Evolutionary conservation across 2,113 vertebrate genomes (phyloP), one percentile per base, ranked within the genome.

Genomic region (Morone chrysops): DNA sequence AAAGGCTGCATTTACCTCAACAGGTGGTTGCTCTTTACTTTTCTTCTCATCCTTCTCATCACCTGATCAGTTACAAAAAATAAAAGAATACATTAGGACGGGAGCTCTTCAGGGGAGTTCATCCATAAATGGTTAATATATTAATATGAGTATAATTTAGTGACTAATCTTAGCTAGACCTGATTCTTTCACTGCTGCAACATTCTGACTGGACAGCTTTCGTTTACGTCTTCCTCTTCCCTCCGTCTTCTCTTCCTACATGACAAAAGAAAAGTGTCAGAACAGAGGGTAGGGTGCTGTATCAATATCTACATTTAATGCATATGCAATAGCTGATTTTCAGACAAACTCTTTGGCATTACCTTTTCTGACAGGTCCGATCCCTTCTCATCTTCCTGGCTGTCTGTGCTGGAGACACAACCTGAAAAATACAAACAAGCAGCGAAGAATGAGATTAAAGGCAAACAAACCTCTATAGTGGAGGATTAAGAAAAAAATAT

Each of bases 331-430:
- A 61, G 10, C 7, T 66, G 38, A 45, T 41, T 43, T 53, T 60
- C 2, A 63, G 14, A 78, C n/a, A 31, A 11, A 50, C 7, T 5
- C 0, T 22, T 3, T 40, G 13, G 4, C 6, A 2, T 76, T 65
- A 95, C 95, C 89, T 82, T 92, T 84, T 92, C 91, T 65, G 92
- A 92, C 40, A 81, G 10, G 48, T 91, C 91, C 1, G 90, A 85
- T 57, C 54, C 87, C 17, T 59, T 93, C 60, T 92, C 92, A 6
- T 90, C 92, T 3, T 93, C 92, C 83, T 87, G 92, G 54, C 88
- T 88, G 38, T 94, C 94, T 65, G 89, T 78, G 48, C 90, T 83
- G 16, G 93, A 93, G 5, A 87, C 71, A 2, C 70, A 82, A 81
- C 91, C 95, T 95, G 75, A 31, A 83, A 79, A 56, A 50, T 6